Evolutionary conservation across 2,113 vertebrate species (phyloP).

Genomic region (Sinocyclocheilus rhinocerous): DNA sequence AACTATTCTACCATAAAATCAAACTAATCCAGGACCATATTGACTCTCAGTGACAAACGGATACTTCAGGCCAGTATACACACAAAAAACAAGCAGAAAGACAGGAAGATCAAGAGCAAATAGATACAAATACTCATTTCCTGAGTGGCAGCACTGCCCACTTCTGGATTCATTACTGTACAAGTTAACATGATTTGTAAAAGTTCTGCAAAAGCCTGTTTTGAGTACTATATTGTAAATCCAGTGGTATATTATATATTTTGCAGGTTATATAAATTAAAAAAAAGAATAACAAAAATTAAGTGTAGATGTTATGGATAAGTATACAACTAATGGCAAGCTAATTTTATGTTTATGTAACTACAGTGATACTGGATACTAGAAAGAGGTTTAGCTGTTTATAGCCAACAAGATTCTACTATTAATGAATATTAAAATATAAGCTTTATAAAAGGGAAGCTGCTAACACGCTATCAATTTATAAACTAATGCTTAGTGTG

Average conservation of each 20-base stretch:
- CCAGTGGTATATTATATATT: neutral
- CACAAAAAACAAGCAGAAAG: neutral
- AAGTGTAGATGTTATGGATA: neutral
- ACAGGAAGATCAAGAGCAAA: conserved; percentile 16
- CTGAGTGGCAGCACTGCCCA: neutral
- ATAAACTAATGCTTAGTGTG: neutral
- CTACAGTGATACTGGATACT: neutral
- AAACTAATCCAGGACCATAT: neutral
- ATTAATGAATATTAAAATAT: neutral
- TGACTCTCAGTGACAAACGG: neutral
- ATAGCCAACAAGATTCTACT: neutral
- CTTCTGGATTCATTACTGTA: neutral
- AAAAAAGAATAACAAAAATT: neutral
- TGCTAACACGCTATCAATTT: neutral
- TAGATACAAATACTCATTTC: conserved; percentile 9
- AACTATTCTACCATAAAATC: neutral
- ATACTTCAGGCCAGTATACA: neutral
- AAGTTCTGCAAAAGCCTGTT: neutral
- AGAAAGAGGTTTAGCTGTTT: neutral
- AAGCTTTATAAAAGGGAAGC: neutral
- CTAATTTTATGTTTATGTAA: neutral
- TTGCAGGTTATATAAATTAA: neutral
- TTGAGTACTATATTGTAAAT: neutral
- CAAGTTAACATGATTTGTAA: neutral
- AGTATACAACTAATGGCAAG: neutral